Percentiles rank a stretch among this genome's conserved stretches.
These are phyloP conservation scores for Pelodytes ibericus DNA, from an alignment of 2,797 vertebrate genomes.

Conservation along the genomic window DNA sequence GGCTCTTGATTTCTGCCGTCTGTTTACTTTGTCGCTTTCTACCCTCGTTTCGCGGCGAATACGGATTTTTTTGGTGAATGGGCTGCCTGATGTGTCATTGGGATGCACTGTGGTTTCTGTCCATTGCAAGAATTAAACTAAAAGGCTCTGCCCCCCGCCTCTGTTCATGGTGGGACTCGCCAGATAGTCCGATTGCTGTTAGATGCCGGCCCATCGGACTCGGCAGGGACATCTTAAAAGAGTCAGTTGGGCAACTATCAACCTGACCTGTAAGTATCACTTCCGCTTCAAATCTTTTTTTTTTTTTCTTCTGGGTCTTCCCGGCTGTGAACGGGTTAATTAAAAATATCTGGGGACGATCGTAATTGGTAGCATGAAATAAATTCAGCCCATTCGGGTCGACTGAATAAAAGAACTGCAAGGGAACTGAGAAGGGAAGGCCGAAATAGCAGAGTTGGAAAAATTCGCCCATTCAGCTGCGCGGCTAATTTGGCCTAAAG, in stretches of 20 bases:
- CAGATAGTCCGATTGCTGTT: slow-evolving; percentile 32
- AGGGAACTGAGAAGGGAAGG: too few species aligned
- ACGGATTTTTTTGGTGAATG: neutral
- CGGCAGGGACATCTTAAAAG: slow-evolving; percentile 47
- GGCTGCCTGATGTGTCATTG: slow-evolving; percentile 33
- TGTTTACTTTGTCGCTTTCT: slow-evolving; percentile 31
- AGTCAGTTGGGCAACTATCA: slow-evolving; percentile 52
- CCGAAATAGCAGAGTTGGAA: too few species aligned
- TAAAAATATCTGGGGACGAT: too few species aligned
- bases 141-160: neutral
- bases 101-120: slow-evolving; percentile 25
- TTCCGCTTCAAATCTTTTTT: neutral
- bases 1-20: slow-evolving; percentile 41
- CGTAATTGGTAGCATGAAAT: too few species aligned
- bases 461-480: too few species aligned
- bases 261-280: slow-evolving; percentile 49
- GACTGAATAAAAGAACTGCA: too few species aligned
- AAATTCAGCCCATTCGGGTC: too few species aligned
- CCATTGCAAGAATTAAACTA: slow-evolving; percentile 29
- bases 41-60: slow-evolving; percentile 43
- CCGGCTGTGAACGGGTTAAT: too few species aligned
- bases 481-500: too few species aligned
- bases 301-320: too few species aligned
- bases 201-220: slow-evolving; percentile 53
- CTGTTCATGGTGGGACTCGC: slow-evolving; percentile 21